Conservation (phyloP, 1,140 invertebrate species). For the Asobara japonica region DNA sequence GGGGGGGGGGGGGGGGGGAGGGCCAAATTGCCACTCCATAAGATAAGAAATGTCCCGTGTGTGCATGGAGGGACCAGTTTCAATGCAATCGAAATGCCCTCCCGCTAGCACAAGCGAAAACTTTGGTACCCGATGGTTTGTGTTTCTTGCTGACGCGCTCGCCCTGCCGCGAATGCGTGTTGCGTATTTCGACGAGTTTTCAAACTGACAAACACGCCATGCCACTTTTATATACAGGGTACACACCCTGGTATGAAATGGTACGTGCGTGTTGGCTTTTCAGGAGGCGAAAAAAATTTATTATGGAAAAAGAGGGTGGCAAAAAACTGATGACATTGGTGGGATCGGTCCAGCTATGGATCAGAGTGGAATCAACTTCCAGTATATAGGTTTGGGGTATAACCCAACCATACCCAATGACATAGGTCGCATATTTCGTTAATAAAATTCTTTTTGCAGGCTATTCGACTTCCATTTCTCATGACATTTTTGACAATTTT, state of each 20-base stretch:
- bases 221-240: background rate
- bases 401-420: no score
- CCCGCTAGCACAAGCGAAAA: background rate
- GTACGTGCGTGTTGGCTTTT: slow-evolving; percentile 38
- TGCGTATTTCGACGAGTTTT: slow-evolving; percentile 19
- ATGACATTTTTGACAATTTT: no score
- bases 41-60: slow-evolving; percentile 11
- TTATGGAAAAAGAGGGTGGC: slow-evolving; percentile 27
- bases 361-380: no score
- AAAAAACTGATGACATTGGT: slow-evolving; percentile 54
- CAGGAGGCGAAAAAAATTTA: background rate
- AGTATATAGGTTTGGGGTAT: no score
- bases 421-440: no score
- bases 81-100: background rate
- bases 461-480: no score
- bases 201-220: slow-evolving; percentile 15
- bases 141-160: background rate
- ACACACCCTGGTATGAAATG: background rate
- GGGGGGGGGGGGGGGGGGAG: background rate
- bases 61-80: background rate
- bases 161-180: slow-evolving; percentile 6
- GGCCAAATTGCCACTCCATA: slow-evolving; percentile 14
- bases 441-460: no score
- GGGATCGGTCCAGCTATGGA: no score
- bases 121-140: background rate